A percentile compares a stretch with the other conserved stretches of the same genome.
Evolutionary conservation across 2,113 vertebrate species (phyloP).

Genomic region (Echinops telfairi): DNA sequence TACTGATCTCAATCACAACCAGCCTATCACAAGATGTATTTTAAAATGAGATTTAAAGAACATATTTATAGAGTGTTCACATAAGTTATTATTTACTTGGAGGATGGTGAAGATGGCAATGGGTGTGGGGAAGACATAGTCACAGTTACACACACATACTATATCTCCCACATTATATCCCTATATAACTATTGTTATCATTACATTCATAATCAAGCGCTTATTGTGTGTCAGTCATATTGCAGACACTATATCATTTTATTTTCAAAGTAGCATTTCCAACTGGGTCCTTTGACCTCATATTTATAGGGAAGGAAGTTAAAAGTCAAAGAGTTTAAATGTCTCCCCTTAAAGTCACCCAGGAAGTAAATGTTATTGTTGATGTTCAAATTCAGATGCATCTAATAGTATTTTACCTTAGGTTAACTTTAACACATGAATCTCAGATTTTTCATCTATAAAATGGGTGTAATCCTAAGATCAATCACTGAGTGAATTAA

Average conservation of each 20-base stretch:
- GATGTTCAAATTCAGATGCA: background rate
- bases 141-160: background rate
- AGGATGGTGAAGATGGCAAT: background rate
- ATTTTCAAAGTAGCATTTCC: background rate
- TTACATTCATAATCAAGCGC: background rate
- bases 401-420: background rate
- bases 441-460: background rate
- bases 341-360: background rate
- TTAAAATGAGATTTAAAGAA: background rate
- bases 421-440: background rate
- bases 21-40: background rate
- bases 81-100: background rate
- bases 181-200: background rate
- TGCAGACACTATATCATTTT: background rate
- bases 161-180: accelerated
- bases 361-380: background rate
- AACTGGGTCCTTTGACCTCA: background rate
- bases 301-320: background rate
- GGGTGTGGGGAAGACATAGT: background rate
- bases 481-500: background rate
- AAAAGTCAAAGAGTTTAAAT: background rate
- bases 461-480: background rate
- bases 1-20: background rate
- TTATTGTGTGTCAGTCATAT: background rate
- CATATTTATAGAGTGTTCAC: background rate